phyloP scores from a whole-genome alignment of 2,797 vertebrate genomes.

The Cyclura pinguis region DNA sequence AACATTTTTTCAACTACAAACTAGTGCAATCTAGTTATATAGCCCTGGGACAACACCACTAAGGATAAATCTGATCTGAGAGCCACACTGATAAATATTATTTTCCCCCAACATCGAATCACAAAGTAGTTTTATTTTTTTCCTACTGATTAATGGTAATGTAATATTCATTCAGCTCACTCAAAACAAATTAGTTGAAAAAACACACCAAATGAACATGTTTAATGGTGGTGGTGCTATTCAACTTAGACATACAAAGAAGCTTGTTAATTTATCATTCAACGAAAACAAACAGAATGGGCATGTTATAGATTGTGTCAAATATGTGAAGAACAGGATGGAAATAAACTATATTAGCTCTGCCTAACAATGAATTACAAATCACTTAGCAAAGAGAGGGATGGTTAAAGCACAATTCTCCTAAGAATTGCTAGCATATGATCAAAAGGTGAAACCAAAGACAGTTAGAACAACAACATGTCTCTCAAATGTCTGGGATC shows the following conservation, averaged over 20 bases:
- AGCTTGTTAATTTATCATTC: slow-evolving; percentile 66
- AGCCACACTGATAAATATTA: neutral
- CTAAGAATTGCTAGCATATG: slow-evolving; percentile 26
- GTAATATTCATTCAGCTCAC: slow-evolving; percentile 54
- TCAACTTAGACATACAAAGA: neutral
- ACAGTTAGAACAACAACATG: neutral
- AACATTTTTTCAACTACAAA: neutral
- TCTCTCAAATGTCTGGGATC: neutral
- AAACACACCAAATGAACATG: slow-evolving; percentile 46
- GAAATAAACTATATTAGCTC: slow-evolving; percentile 60
- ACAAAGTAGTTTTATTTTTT: no score
- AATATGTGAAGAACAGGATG: slow-evolving; percentile 22
- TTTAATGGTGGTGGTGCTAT: slow-evolving; percentile 13
- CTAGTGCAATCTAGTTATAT: neutral
- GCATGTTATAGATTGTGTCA: slow-evolving; percentile 59
- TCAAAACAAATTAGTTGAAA: slow-evolving; percentile 66
- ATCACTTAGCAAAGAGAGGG: slow-evolving; percentile 42
- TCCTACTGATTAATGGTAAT: neutral
- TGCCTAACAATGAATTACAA: slow-evolving; percentile 48
- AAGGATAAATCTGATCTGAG: neutral
- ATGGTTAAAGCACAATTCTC: slow-evolving; percentile 20
- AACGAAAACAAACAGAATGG: slow-evolving; percentile 68
- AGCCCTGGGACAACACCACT: neutral
- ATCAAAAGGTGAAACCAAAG: slow-evolving; percentile 23
- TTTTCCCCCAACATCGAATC: neutral